A percentile compares a stretch with the other conserved stretches of the same genome.
These are phyloP conservation scores for Hydrochoerus hydrochaeris DNA, from an alignment of 2,113 vertebrate genomes.

Conservation along the genomic window DNA sequence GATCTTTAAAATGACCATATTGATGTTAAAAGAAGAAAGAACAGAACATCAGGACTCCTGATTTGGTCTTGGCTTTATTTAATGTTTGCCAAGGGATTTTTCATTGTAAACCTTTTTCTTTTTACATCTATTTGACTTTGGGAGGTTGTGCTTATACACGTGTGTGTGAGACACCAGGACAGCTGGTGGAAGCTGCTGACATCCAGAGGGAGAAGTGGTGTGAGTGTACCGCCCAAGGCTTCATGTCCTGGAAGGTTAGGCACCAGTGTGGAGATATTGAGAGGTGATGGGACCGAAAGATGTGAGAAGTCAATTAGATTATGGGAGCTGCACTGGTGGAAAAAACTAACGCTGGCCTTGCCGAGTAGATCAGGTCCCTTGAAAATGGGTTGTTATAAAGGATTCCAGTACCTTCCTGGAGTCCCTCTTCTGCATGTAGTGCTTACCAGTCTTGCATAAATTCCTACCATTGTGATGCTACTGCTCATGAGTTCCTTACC, in stretches of 20 bases:
- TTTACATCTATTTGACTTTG: neutral
- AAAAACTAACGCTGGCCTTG: neutral
- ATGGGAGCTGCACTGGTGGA: neutral
- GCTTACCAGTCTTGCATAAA: neutral
- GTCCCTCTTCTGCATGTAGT: neutral
- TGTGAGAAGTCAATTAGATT: neutral
- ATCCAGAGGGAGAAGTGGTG: neutral
- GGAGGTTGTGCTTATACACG: neutral
- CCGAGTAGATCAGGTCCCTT: neutral
- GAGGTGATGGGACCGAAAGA: neutral
- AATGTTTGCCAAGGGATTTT: neutral
- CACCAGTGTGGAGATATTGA: accelerated
- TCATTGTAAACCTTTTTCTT: neutral
- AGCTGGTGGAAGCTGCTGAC: neutral
- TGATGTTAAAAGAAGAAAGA: neutral
- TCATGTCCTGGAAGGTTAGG: neutral
- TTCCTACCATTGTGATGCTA: neutral
- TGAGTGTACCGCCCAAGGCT: neutral
- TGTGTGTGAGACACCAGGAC: no score
- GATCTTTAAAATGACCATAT: constrained; percentile 69
- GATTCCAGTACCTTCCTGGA: neutral
- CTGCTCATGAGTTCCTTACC: neutral
- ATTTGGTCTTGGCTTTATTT: neutral
- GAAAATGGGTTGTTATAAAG: neutral
- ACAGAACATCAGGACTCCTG: neutral